Base-by-base conservation (phyloP, 1,140 invertebrate species). In the Campodea augens region DNA sequence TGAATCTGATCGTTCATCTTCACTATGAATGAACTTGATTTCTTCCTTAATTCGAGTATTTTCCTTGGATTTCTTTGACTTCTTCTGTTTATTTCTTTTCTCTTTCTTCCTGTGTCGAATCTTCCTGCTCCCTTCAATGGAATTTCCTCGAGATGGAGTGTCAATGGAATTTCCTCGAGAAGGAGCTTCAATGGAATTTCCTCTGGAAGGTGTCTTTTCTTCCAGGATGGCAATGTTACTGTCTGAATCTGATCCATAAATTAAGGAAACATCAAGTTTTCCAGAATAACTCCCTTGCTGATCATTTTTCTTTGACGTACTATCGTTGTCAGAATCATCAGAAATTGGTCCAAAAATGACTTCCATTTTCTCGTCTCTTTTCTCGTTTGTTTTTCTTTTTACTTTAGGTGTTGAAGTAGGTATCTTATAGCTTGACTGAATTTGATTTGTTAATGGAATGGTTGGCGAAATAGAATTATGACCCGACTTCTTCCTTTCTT, bases 321-420 rank as follows among this genome's bases (percentile, higher is more conserved):
- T 20, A 7, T 7, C 41, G 23, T 47, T 38, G 44, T 61, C 59
- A 10, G 58, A 60, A 47, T 86, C 78, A 55, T 88, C 84, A 0
- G 83, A 85, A 23, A 87, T 64, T 1, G 82, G 78, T 3, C 82
- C 83, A 60, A 87, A 88, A 45, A 87, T 86, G 52, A 84, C 81
- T 60, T 86, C 79, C 77, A 86, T 82, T 56, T 81, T 75, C 36
- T 79, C 77, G 43, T 77, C 77, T 44, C 71, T 68, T 55, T 73
- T 74, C 10, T 82, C 78, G 20, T 73, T 68, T 36, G 75, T 70
- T 54, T 78, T 80, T 25, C 81, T 55, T 78, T 81, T 49, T 77
- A 78, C 48, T 62, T 74, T 48, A 68, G 68, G 49, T 76, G 72
- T 44, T 73, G 74, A 48, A 46, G 77, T 74, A 23, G 68, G 61